Evolutionary conservation across 2,888 invertebrate species (phyloP).

Genomic region (Lepidochrysops patricia): DNA sequence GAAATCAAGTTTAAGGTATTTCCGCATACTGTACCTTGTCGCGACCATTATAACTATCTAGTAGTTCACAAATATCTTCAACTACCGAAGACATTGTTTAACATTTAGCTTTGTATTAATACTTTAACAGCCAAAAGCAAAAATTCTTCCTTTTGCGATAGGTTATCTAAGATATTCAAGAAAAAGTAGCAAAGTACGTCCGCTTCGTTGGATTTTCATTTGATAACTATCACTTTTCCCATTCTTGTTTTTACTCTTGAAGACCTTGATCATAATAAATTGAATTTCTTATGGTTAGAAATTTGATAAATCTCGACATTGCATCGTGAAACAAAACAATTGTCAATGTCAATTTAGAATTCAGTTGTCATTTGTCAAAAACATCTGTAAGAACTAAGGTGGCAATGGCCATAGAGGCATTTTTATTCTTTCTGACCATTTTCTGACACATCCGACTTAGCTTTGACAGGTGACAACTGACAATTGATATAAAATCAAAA

Average conservation of each 20-base stretch:
- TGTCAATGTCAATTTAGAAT: neutral
- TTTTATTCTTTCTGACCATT: too few species aligned
- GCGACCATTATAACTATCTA: conserved; percentile 88
- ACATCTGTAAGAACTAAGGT: conserved; percentile 42
- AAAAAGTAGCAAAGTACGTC: conserved; percentile 25
- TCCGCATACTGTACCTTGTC: conserved; percentile 81
- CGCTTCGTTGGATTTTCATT: conserved; percentile 34
- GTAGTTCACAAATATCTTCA: conserved; percentile 79
- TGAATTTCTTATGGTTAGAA: conserved; percentile 44
- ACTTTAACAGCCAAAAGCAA: conserved; percentile 16
- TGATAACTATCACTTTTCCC: conserved; percentile 57
- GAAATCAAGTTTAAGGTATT: conserved; percentile 24
- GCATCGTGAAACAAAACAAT: neutral
- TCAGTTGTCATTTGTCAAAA: conserved; percentile 1
- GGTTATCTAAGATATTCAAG: conserved; percentile 8
- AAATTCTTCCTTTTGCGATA: conserved; percentile 4
- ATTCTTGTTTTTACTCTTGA: conserved; percentile 36
- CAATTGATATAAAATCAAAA: too few species aligned
- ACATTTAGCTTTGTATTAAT: conserved; percentile 18
- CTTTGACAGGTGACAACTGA: conserved; percentile 41
- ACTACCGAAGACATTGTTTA: conserved; percentile 48
- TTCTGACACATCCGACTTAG: too few species aligned
- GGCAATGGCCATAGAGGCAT: too few species aligned
- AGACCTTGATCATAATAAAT: conserved; percentile 31
- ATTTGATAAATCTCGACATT: neutral